Evolutionary conservation across 1,140 invertebrate genomes (phyloP), one percentile per base, ranked within the genome.

Genomic region (Nasonia vitripennis): DNA sequence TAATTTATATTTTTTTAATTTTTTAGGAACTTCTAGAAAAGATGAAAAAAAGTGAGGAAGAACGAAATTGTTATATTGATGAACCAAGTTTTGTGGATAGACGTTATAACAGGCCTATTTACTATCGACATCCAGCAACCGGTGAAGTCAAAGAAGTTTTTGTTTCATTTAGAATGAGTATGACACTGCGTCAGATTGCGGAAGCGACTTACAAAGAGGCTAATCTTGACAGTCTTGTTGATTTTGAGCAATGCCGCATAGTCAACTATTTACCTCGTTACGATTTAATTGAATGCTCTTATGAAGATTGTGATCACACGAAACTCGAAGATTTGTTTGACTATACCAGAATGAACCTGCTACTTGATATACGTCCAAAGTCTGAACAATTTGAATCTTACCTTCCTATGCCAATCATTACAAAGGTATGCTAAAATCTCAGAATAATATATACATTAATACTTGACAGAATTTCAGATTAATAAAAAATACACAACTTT

Each of bases 11-110:
- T 37, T 3, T 37, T 3, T 37, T 37, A 45, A 45, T 80, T 88
- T 90, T 89, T 6, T 77, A 95, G 91, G 93, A 94, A 41, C 91
- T 97, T 45, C 92, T 97, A 81, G 93, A 95, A 73, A 94, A 95
- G 86, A 94, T 97, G 90, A 93, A 95, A 77, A 94, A 95, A 73
- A 94, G 95, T 81, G 96, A 97, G 87, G 96, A 97, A 51, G 95
- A 97, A 71, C 91, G 71, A 31, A 86, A 94, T 70, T 20, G 55
- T 17, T 93, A 94, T 84, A 90, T 94, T 89, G 90, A 94, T 87
- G 94, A 96, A 90, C 92, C 14, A 62, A 20, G 17, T n/a, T 20
- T 20, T 62, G 94, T 96, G 80, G 94, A 34, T 27, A 34, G 68
- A 3, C 10, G 23, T 14, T 67, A 20, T 20, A 45, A 91, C 48